Evolutionary conservation across 2,888 invertebrate genomes (phyloP).

Genomic region (Empis stercorea): DNA sequence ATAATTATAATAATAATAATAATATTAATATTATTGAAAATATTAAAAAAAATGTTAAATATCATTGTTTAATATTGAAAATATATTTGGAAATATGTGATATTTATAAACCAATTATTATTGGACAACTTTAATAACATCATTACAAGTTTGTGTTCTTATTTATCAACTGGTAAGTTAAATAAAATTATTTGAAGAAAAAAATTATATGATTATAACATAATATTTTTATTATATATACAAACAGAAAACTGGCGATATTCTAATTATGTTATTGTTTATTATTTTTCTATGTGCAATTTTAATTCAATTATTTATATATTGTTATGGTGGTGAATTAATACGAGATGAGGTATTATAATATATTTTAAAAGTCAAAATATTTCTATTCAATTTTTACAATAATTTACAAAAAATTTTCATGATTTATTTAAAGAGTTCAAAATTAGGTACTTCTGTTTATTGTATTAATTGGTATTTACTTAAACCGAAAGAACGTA

Average conservation of each 20-base stretch:
- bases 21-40: no score
- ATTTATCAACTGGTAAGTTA: neutral
- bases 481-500: neutral
- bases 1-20: neutral
- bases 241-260: no score
- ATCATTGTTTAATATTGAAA: neutral
- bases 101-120: slow-evolving; percentile 3
- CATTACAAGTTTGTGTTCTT: slow-evolving; percentile 6
- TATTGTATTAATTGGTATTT: slow-evolving; percentile 3
- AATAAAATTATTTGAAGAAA: no score
- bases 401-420: neutral
- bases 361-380: no score
- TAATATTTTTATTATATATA: no score
- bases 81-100: neutral
- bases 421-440: no score
- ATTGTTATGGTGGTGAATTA: slow-evolving; percentile 5
- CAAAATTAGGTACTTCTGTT: neutral
- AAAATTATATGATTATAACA: no score
- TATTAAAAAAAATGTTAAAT: neutral
- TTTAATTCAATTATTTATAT: slow-evolving; percentile 2
- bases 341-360: no score
- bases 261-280: neutral
- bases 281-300: neutral
- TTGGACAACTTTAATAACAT: slow-evolving; percentile 4
- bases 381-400: neutral